phyloP scores from a whole-genome alignment of 2,113 vertebrate genomes.

The Platanista minor region DNA sequence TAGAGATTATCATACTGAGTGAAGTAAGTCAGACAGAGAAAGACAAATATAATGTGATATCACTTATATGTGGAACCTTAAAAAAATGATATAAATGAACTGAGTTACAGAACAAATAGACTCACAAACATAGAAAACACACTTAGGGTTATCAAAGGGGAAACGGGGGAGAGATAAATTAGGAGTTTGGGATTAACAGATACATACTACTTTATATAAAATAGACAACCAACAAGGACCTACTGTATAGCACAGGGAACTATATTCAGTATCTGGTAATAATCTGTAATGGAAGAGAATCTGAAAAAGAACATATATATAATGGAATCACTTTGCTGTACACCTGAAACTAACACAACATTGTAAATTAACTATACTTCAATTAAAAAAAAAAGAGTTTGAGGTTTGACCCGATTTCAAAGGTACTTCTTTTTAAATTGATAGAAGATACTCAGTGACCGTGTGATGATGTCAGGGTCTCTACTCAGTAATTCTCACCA shows the following conservation, averaged over 20 bases:
- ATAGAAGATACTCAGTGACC: background rate
- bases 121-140: background rate
- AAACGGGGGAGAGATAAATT: background rate
- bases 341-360: background rate
- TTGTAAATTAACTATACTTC: background rate
- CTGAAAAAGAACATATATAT: background rate
- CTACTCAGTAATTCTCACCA: accelerated
- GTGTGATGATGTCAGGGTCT: accelerated
- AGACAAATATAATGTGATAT: background rate
- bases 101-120: background rate
- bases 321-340: background rate
- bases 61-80: background rate
- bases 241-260: background rate
- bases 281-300: background rate
- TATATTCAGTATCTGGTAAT: accelerated
- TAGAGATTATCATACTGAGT: background rate
- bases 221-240: background rate
- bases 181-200: background rate
- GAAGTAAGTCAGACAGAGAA: background rate
- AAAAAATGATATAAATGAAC: background rate
- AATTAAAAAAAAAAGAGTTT: background rate
- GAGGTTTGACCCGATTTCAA: background rate
- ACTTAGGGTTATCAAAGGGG: background rate
- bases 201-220: background rate
- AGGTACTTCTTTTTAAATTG: background rate